These are phyloP conservation scores for Lysandra bellargus DNA, from an alignment of 2,888 invertebrate species.

Conservation along the genomic window DNA sequence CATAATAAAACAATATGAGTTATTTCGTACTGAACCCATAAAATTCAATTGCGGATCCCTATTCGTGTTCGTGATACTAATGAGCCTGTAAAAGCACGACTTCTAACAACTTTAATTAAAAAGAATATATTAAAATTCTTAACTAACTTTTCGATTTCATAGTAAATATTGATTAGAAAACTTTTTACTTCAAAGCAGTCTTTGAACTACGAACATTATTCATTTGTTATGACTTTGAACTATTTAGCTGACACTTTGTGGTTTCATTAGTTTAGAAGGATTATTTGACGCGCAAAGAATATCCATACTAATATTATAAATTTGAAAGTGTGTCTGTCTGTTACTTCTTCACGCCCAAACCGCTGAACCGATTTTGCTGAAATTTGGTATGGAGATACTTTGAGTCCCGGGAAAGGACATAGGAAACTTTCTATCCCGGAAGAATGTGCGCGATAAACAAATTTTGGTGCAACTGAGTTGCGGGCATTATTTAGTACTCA, in stretches of 20 bases:
- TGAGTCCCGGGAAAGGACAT: too few relatives aligned
- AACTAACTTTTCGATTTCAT: neutral
- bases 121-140: neutral
- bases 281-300: neutral
- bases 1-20: neutral
- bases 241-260: neutral
- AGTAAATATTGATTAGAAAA: conserved; percentile 15
- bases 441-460: too few relatives aligned
- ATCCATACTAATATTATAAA: too few relatives aligned
- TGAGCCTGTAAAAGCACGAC: neutral
- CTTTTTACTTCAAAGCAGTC: neutral
- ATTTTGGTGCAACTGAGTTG: too few relatives aligned
- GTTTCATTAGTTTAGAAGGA: neutral
- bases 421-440: too few relatives aligned
- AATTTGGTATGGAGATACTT: too few relatives aligned
- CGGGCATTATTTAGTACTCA: too few relatives aligned
- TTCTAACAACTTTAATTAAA: neutral
- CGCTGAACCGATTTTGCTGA: too few relatives aligned
- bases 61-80: neutral
- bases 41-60: neutral
- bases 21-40: neutral
- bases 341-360: too few relatives aligned
- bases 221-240: conserved; percentile 17
- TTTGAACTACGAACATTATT: neutral
- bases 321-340: too few relatives aligned